Conservation (phyloP, 2,888 invertebrate genomes). For the Calliphora vomitoria region DNA sequence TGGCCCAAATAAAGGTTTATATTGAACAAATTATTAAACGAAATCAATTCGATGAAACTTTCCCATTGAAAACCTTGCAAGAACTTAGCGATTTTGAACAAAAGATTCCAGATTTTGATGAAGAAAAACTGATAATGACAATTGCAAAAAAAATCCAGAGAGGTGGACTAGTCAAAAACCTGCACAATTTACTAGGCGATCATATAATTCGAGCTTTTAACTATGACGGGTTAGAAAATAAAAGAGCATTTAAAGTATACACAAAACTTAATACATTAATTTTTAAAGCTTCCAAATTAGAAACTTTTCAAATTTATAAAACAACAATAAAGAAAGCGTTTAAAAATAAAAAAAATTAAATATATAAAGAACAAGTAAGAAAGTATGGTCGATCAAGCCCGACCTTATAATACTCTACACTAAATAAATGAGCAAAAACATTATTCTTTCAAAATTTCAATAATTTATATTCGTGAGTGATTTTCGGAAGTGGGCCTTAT, state of each 20-base stretch:
- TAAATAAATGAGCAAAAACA: too few species aligned
- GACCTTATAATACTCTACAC: too few species aligned
- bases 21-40: constrained; percentile 1
- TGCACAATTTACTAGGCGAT: neutral
- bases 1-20: constrained; percentile 7
- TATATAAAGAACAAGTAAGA: too few species aligned
- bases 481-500: too few species aligned
- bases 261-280: neutral
- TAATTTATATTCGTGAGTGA: too few species aligned
- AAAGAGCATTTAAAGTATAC: neutral
- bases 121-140: constrained; percentile 20
- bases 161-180: constrained; percentile 11
- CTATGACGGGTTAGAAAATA: constrained; percentile 11
- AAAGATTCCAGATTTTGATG: constrained; percentile 9
- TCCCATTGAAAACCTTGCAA: neutral
- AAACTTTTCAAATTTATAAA: constrained; percentile 8
- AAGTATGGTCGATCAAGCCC: too few species aligned
- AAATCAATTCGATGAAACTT: neutral
- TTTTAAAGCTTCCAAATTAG: constrained; percentile 4
- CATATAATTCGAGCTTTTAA: neutral
- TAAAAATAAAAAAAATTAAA: too few species aligned
- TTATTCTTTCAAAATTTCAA: too few species aligned
- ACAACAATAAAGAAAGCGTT: neutral
- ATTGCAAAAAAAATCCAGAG: constrained; percentile 6
- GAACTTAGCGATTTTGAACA: constrained; percentile 3